Evolutionary conservation across 2,113 vertebrate genomes (phyloP), one percentile per base, ranked within the genome.

Genomic region (Camelus dromedarius): DNA sequence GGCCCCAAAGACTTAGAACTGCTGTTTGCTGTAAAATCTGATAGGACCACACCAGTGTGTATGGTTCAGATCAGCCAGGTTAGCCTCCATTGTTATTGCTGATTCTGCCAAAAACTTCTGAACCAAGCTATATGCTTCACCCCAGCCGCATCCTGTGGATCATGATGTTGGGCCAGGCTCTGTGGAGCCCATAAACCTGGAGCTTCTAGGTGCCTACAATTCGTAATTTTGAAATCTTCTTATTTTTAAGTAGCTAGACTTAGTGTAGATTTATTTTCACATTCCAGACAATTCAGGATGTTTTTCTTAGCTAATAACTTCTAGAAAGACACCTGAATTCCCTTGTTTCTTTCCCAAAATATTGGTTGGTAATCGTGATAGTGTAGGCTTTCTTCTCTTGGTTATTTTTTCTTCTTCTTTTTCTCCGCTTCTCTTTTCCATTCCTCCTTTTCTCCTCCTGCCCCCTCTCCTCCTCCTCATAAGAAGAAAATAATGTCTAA

Each of bases 261-360:
- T 64, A 35, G 50, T 54, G 28, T 54, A 56, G 89, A 84, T 8
- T 81, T 35, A 54, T 38, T 82, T 82, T 89, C 46, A 60, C 56
- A 13, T 93, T 96, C 62, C 42, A 77, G 48, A 58, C 8, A 22
- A 72, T 67, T 93, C 52, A 22, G 19, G 38, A 18, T 81, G 10
- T n/a, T 92, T 94, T 95, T 84, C 48, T 64, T 94, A 76, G 15
- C 46, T 50, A 28, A 66, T 94, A 50, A 87, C 13, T 38, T 77
- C 26, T 79, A 80, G 56, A 76, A 86, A 73, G 56, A 72, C 15
- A n/a, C 12, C 30, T 56, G 9, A 3, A 22, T 26, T 86, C 76
- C 50, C 20, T 22, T 22, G 1, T 69, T 84, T 75, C 42, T 93
- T 81, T 89, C 4, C 24, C 15, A 38, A 32, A 35, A 70, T 66